Conservation (phyloP, 2,797 vertebrate species). For the Protosalanx chinensis region DNA sequence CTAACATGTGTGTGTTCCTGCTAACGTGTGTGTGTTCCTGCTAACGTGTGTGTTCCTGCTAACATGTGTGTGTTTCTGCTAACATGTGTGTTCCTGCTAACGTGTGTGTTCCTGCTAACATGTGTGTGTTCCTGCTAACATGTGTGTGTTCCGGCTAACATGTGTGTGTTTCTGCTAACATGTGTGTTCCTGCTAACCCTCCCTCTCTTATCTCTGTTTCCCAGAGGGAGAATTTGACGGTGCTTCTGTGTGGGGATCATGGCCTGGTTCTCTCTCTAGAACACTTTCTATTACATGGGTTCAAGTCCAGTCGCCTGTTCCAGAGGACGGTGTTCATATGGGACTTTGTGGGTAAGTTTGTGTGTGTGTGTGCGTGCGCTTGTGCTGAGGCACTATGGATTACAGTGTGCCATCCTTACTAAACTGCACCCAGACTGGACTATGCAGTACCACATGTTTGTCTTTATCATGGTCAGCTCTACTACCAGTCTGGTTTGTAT, state of each 20-base stretch:
- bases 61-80: conserved; percentile 2
- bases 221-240: conserved; percentile 91
- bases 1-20: conserved; percentile 2
- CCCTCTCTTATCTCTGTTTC: conserved; percentile 30
- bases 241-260: conserved; percentile 89
- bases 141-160: conserved; percentile 1
- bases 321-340: conserved; percentile 96
- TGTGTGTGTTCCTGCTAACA: conserved; percentile 2
- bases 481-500: not conserved
- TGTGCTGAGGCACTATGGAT: not conserved
- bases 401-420: no score
- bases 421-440: no score
- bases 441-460: no score
- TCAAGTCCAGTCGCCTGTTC: conserved; percentile 89
- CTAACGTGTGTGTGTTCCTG: not conserved
- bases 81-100: no score
- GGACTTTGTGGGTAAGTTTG: conserved; percentile 91
- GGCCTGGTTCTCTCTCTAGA: conserved; percentile 90
- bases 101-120: not conserved
- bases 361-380: not conserved
- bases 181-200: not conserved
- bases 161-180: conserved; percentile 2
- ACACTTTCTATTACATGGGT: conserved; percentile 93
- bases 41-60: not conserved
- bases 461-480: no score